These are phyloP conservation scores for Paralvinella palmiformis DNA, from an alignment of 1,140 invertebrate genomes.

Conservation along the genomic window DNA sequence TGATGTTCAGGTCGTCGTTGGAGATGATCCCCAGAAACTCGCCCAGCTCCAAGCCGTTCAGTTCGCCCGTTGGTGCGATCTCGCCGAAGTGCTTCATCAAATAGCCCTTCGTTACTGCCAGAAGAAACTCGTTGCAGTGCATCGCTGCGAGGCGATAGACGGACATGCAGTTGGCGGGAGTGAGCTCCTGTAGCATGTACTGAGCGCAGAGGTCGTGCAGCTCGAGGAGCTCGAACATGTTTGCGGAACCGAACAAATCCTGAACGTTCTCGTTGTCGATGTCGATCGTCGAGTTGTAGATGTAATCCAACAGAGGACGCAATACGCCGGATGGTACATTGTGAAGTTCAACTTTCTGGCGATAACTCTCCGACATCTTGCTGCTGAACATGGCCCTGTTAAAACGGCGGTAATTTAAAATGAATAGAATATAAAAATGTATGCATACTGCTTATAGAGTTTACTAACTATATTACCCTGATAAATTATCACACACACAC, in stretches of 20 bases:
- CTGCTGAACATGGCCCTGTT: conserved; percentile 40
- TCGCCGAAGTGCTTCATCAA: conserved; percentile 36
- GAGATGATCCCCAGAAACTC: conserved; percentile 26
- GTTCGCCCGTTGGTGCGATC: conserved; percentile 18
- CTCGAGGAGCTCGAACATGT: conserved; percentile 31
- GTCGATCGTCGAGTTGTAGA: conserved; percentile 30
- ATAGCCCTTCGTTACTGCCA: conserved; percentile 21
- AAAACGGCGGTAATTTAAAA: conserved; percentile 11
- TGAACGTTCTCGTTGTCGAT: conserved; percentile 35
- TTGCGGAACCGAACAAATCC: conserved; percentile 30
- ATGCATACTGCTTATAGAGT: too few relatives aligned
- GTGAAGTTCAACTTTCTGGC: conserved; percentile 25
- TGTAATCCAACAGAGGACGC: conserved; percentile 26
- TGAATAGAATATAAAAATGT: too few relatives aligned
- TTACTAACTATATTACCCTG: too few relatives aligned
- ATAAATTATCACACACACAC: too few relatives aligned
- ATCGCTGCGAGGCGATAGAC: conserved; percentile 30
- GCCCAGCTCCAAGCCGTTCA: conserved; percentile 19
- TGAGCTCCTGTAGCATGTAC: conserved; percentile 27
- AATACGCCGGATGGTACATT: conserved; percentile 23
- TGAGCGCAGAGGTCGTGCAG: conserved; percentile 27
- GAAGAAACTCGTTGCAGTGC: conserved; percentile 25
- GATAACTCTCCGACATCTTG: conserved; percentile 27
- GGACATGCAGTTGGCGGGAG: conserved; percentile 29
- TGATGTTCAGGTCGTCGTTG: conserved; percentile 32